phyloP scores from a whole-genome alignment of 1,140 invertebrate genomes.

The Tetragnatha versicolor region DNA sequence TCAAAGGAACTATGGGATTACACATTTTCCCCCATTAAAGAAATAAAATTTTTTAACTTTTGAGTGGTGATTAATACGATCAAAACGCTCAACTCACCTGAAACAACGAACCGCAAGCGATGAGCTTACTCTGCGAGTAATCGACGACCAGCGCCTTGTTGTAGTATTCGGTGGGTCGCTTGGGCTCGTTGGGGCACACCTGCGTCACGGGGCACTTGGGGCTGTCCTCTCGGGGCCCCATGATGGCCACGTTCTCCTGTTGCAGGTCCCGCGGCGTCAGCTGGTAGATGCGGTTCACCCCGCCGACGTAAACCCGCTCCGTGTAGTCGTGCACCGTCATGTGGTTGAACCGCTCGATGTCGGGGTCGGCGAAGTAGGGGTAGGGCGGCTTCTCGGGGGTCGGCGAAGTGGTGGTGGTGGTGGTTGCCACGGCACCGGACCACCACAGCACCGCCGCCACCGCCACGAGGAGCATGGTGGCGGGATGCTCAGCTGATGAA shows the following conservation, averaged over 20 bases:
- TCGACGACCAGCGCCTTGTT: conserved; percentile 97
- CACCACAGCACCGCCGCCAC: too few species aligned
- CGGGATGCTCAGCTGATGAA: conserved; percentile 21
- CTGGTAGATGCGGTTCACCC: conserved; percentile 92
- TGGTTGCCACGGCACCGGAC: neutral
- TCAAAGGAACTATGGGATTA: too few species aligned
- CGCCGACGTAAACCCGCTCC: conserved; percentile 91
- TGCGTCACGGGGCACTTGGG: conserved; percentile 79
- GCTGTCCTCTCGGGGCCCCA: conserved; percentile 89
- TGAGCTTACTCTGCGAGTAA: conserved; percentile 86
- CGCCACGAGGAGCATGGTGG: neutral
- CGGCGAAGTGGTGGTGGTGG: conserved; percentile 45
- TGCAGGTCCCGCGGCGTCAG: conserved; percentile 83
- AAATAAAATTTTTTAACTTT: too few species aligned
- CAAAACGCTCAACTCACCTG: too few species aligned
- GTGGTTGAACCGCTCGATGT: conserved; percentile 70
- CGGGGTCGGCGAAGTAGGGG: conserved; percentile 55
- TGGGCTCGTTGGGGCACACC: conserved; percentile 70
- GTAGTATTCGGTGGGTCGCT: conserved; percentile 83
- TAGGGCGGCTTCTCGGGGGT: conserved; percentile 59
- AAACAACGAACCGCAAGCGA: conserved; percentile 85
- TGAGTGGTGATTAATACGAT: too few species aligned
- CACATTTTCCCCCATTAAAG: too few species aligned
- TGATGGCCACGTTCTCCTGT: conserved; percentile 77
- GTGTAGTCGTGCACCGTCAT: conserved; percentile 91